phyloP scores from a whole-genome alignment of 1,140 invertebrate species.

The Dendrolimus kikuchii region DNA sequence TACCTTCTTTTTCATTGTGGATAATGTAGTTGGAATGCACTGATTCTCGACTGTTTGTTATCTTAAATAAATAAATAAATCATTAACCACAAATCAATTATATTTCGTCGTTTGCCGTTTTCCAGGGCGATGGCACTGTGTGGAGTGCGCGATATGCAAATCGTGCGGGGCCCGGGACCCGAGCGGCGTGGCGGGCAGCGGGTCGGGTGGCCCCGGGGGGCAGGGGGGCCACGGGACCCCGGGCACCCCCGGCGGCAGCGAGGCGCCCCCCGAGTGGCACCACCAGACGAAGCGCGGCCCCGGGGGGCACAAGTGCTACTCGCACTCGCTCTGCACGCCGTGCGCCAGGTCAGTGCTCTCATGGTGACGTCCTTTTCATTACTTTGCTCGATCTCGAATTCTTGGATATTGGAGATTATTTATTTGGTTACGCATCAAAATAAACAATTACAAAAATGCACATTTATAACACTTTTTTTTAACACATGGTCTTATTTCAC shows the following conservation, averaged over 20 bases:
- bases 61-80: too few relatives aligned
- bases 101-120: background rate
- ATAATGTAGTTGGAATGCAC: too few relatives aligned
- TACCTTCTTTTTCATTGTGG: too few relatives aligned
- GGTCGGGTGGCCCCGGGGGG: slow-evolving; percentile 14
- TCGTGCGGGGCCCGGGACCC: slow-evolving; percentile 72
- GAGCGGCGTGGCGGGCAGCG: slow-evolving; percentile 22
- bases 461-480: too few relatives aligned
- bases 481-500: too few relatives aligned
- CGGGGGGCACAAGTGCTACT: slow-evolving; percentile 66
- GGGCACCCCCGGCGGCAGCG: slow-evolving; percentile 4
- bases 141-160: slow-evolving; percentile 82
- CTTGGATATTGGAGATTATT: too few relatives aligned
- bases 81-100: too few relatives aligned
- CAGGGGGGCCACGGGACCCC: slow-evolving; percentile 1
- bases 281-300: slow-evolving; percentile 64
- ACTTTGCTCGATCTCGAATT: too few relatives aligned
- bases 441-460: too few relatives aligned
- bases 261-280: slow-evolving; percentile 51
- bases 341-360: slow-evolving; percentile 59
- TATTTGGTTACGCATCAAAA: too few relatives aligned
- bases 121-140: slow-evolving; percentile 90
- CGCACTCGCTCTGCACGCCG: slow-evolving; percentile 68
- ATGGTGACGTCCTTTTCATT: too few relatives aligned
- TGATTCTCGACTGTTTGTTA: background rate